These are phyloP conservation scores for Sanderia malayensis DNA, from an alignment of 30 jellyfish, hydroid and myxozoan species.

Conservation along the genomic window DNA sequence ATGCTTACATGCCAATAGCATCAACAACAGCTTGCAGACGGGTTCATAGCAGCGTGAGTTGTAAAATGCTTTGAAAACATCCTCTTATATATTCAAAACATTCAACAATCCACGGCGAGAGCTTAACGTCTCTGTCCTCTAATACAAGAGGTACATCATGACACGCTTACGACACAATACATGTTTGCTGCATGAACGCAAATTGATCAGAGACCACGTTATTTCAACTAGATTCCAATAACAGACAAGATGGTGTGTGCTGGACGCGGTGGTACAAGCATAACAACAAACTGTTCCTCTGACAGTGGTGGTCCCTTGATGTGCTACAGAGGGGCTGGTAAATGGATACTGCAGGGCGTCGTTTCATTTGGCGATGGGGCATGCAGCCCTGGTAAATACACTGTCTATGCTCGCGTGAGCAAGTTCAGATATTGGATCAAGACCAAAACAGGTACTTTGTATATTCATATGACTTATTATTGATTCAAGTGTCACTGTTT, in stretches of 20 bases:
- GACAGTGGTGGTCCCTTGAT: constrained; percentile 60
- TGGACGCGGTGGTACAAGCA: constrained; percentile 28
- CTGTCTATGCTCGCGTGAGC: constrained; percentile 44
- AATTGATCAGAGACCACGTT: too few species aligned
- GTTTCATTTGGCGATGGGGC: constrained; percentile 37
- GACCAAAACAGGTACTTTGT: constrained; percentile 34
- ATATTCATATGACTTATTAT: too few species aligned
- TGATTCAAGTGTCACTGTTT: too few species aligned
- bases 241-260: constrained; percentile 42
- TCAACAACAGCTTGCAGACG: constrained; percentile 4
- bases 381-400: constrained; percentile 30
- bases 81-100: too few species aligned
- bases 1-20: constrained; percentile 28
- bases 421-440: constrained; percentile 28
- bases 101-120: too few species aligned
- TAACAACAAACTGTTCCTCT: constrained; percentile 23
- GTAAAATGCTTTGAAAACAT: too few species aligned
- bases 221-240: constrained; percentile 35
- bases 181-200: too few species aligned
- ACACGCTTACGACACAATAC: too few species aligned
- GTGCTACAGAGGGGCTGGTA: constrained; percentile 34
- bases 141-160: too few species aligned
- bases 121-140: too few species aligned
- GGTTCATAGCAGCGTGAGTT: neutral
- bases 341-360: constrained; percentile 43